Base-by-base conservation (phyloP, 2,888 invertebrate genomes). In the Chaetogeoica ovagalla region DNA sequence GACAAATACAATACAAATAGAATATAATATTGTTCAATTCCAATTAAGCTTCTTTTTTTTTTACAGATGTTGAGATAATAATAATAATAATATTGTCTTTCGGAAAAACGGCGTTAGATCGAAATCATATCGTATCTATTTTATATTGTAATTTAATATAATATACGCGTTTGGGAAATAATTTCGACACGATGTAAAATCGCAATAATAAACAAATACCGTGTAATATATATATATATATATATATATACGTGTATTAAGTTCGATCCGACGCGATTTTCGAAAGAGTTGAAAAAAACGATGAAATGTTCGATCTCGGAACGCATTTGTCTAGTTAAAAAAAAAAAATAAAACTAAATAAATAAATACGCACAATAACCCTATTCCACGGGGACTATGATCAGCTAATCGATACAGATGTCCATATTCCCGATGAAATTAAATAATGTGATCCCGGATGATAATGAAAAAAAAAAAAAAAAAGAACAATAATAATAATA, bases 401-500 rank as follows among this genome's bases (percentile, higher is more conserved):
- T 79, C 79, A 79, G 79, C 79, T 71, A 57, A 71, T 21, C 52
- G 65, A 55, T 79, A 71, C 57, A 79, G 79, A 79, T 79, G 79
- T 79, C 79, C 79, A 79, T 79, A 79, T 79, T 79, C 79, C 79
- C 79, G 23, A 79, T 79, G 79, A 79, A 79, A 79, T 63, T 79
- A 63, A n/a, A 74, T 43, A 60, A 69, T 59, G 75, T 76, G 75
- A 76, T 59, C 75, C 75, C 75, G 59, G 63, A 48, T 69, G 63
- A 60, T 63, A 55, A 71, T 71, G 39, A 70, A n/a, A 71, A 65
- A 59, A 37, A 79, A 55, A 52, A 66, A 48, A 48, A 13, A 55
- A 52, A 66, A 48, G 13, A 13, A 13, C 4, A 30, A 48, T 48
- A 48, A 13, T 48, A 48, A 48, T 48, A 48, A 39, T 71, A 70